Base-by-base conservation (phyloP, 2,113 vertebrate species). In the Cyanoderma ruficeps region DNA sequence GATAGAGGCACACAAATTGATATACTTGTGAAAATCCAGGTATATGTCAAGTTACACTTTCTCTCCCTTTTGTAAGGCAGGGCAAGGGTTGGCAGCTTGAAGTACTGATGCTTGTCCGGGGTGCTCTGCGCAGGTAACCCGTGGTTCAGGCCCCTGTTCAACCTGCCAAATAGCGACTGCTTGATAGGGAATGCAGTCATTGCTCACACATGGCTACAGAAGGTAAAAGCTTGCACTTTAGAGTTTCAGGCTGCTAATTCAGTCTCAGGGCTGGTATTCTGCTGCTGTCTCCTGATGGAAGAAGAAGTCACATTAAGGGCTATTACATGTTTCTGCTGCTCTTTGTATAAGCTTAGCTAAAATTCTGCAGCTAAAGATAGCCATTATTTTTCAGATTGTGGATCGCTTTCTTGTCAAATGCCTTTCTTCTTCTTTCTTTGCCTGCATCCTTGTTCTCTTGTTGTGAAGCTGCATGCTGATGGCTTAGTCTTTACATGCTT, bases 91-190 rank as follows among this genome's bases (percentile, higher is more conserved):
- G 46, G 14, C 31, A 19, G 1, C 13, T 19, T 37, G 3, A 22
- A 31, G 21, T 42, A 4, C 16, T 63, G 28, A 24, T 72, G 25
- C 18, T 39, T 65, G 31, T 49, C 24, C 5, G 9, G 25, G 7
- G 7, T 77, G 27, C 35, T 74, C 13, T 84, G 77, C 27, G 3
- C 53, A 23, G 39, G 50, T 50, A 31, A 7, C 7, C 10, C 0
- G 0, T 24, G 55, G 46, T 13, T 49, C 61, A 55, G 30, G 8
- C 7, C 39, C 0, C 0, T 39, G 9, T 3, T 27, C 56, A 39
- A 42, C 46, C 27, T 47, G 41, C 24, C 9, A 4, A 20, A 20
- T 15, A 19, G 65, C 6, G 24, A 6, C 70, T 25, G 5, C 33
- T 82, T 69, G 37, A 3, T 15, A 23, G 39, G 60, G 35, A 44